Base-by-base conservation (phyloP, 2,113 vertebrate genomes). In the Chloebia gouldiae region DNA sequence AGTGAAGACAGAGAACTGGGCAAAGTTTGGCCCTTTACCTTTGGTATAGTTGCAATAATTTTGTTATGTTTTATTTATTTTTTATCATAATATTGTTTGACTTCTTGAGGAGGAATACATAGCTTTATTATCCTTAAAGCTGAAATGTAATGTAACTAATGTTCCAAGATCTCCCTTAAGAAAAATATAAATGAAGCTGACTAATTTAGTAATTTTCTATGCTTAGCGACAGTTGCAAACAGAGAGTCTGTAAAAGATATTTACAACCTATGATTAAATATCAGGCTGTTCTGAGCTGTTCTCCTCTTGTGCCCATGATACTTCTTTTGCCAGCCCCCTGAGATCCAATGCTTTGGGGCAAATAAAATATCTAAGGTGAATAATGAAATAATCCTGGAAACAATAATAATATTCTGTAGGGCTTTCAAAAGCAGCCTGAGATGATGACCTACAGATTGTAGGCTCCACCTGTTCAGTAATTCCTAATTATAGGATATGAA, bases 241-340 rank as follows among this genome's bases (percentile, higher is more conserved):
- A 66, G 33, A 93, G 60, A 90, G 50, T 56, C 69, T 92, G 27
- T 78, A 90, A 56, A 81, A 97, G 83, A 60, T 92, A 94, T 95
- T 92, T 95, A 53, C 82, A 90, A 69, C 47, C 76, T 83, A 37
- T 93, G 91, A 86, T 70, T 83, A 93, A 92, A 64, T 91, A 95
- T 77, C 95, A 94, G 83, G 80, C 61, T 92, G 64, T 78, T 96
- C 80, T 93, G 82, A 93, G 85, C 42, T 11, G 5, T 81, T 93
- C 80, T 83, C 72, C 49, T 70, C 25, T 88, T 71, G 25, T 75
- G 60, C 80, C 69, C 53, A 64, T 33, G 1, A 18, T 13, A 70
- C 31, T 83, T 45, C 45, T 93, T 76, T 57, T 53, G 37, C 57
- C 70, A 88, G 16, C 19, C 31, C 27, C 24, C 39, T 71, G 33